Base-by-base conservation (phyloP, 37 sponge, comb jelly and placozoan species). In the Agelas oroides region DNA sequence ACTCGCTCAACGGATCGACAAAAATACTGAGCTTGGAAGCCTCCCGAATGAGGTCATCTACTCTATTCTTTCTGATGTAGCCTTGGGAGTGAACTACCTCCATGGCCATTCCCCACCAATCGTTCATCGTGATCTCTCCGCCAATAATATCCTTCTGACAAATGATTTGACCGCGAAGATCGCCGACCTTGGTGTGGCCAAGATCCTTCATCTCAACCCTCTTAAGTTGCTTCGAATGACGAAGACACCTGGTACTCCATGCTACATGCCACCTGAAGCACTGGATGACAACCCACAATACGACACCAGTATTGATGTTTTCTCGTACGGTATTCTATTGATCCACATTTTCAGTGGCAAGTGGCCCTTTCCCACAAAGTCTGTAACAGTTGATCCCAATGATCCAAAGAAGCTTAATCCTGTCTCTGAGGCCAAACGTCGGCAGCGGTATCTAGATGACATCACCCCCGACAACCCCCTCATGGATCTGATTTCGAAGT, bases 321-420 rank as follows among this genome's bases (percentile, higher is more conserved):
- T 87, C n/a, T 87, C 87, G 20, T 79, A 58, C 27, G 87, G 87
- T 6, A 53, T 79, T 41, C 31, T 78, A 16, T 79, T 79, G 64
- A 28, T 87, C 24, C 80, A 87, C 20, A 62, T 79, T 19, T 36
- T 87, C 36, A 78, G 33, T 41, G 57, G 66, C 8, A 32, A 62
- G 52, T 68, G 63, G 62, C 87, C 87, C 30, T 28, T 41, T 21
- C 87, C 87, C 17, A 46, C 37, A 14, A 59, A 30, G 19, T 24
- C 30, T 2, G 30, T 31, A 33, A 68, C 5, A 30, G 27, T 61
- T 61, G 62, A 61, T 25, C 69, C 34, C 20, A 32, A 24, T 13
- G 35, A 68, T 20, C 6, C 69, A 5, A 18, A 33, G 20, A 68
- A 33, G 35, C 34, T 68, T 2, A 68, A 3, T 6, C 12, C 69